These are phyloP conservation scores for Anguilla marmorata DNA, from an alignment of 2,797 vertebrate species.

Conservation along the genomic window DNA sequence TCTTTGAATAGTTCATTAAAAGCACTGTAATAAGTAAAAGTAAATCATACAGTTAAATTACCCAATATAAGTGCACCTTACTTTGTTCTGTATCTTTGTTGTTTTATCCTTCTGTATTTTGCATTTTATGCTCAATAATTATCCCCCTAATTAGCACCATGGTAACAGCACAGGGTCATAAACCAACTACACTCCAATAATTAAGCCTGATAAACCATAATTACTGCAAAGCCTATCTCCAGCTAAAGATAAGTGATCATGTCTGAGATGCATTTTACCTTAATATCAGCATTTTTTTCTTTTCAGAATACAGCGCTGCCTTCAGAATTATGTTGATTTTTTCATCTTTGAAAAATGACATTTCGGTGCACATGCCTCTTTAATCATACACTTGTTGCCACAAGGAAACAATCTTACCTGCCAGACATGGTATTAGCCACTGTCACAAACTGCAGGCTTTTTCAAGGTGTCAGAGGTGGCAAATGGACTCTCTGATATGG, in stretches of 20 bases:
- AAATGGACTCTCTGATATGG: slow-evolving; percentile 57
- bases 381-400: slow-evolving; percentile 31
- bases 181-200: slow-evolving; percentile 46
- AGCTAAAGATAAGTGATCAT: slow-evolving; percentile 29
- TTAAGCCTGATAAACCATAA: slow-evolving; percentile 41
- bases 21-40: slow-evolving; percentile 5
- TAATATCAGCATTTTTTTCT: neutral
- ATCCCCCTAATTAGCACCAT: slow-evolving; percentile 30
- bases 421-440: neutral
- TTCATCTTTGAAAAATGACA: slow-evolving; percentile 22
- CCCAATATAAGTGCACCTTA: neutral
- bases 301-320: neutral
- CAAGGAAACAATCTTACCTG: slow-evolving; percentile 30
- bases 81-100: slow-evolving; percentile 19
- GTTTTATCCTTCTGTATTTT: slow-evolving; percentile 26
- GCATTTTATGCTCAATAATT: slow-evolving; percentile 19
- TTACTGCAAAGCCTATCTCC: slow-evolving; percentile 25
- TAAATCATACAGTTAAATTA: slow-evolving; percentile 21
- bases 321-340: neutral
- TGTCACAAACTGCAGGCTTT: slow-evolving; percentile 19
- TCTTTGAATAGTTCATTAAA: slow-evolving; percentile 19
- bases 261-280: slow-evolving; percentile 27
- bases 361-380: slow-evolving; percentile 18
- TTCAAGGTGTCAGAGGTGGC: slow-evolving; percentile 46
- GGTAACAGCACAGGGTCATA: slow-evolving; percentile 39